Evolutionary conservation across 2,797 vertebrate species (phyloP).

Genomic region (Lagodon rhomboides): DNA sequence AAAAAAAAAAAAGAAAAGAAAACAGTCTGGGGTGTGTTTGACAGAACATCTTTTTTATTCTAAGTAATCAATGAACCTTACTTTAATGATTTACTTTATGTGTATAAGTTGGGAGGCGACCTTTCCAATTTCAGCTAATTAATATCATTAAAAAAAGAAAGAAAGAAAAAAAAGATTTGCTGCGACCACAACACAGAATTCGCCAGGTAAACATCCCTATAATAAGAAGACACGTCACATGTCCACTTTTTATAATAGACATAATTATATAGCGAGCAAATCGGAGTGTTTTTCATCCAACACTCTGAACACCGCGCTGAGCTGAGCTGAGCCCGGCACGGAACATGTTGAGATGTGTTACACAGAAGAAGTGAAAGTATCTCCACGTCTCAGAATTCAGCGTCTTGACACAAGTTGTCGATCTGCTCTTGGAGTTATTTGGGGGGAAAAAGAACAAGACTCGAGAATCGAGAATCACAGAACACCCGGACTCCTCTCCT

Average conservation of each 20-base stretch:
- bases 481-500: slow-evolving; percentile 2
- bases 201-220: not conserved
- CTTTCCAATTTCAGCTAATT: not conserved
- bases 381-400: not conserved
- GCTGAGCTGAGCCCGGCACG: not conserved
- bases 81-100: not conserved
- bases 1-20: not conserved
- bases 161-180: not conserved
- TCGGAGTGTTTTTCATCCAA: not conserved
- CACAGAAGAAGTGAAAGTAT: not conserved
- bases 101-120: not conserved
- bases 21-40: not conserved
- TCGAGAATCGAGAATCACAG: not conserved
- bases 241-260: not conserved
- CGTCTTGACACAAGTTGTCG: not conserved
- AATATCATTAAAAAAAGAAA: not conserved
- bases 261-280: not conserved
- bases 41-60: not conserved
- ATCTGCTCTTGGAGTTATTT: slow-evolving; percentile 4
- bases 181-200: not conserved
- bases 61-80: not conserved
- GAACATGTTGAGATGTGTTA: not conserved
- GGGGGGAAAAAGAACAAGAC: not conserved
- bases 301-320: not conserved
- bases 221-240: not conserved